Evolutionary conservation across 2,797 vertebrate genomes (phyloP).

Genomic region (Hylomyscus alleni): DNA sequence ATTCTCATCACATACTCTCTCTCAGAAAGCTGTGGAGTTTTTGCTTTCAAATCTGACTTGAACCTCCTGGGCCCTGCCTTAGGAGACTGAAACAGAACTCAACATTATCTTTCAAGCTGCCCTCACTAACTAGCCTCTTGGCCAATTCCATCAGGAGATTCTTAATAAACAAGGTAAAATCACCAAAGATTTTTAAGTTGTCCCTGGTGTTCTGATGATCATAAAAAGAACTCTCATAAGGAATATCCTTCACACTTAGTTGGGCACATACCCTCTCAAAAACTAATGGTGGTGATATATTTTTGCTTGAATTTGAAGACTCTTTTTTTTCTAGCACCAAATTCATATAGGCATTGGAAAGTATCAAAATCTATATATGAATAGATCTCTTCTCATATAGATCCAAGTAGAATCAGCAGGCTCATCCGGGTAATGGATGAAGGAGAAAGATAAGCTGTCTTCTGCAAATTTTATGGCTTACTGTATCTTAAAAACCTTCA

Average conservation of each 20-base stretch:
- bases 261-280: background rate
- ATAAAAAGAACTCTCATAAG: background rate
- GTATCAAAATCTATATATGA: constrained; percentile 32
- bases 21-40: background rate
- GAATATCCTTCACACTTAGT: background rate
- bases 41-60: background rate
- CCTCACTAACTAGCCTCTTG: background rate
- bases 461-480: constrained; percentile 36
- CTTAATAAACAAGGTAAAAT: background rate
- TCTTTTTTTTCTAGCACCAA: background rate
- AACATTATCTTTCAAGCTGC: background rate
- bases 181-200: constrained; percentile 1
- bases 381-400: background rate
- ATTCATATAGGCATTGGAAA: constrained; percentile 56
- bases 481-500: background rate
- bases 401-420: constrained; percentile 45
- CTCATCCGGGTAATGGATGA: constrained; percentile 31
- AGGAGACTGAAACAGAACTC: background rate
- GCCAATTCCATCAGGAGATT: background rate
- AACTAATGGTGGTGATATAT: background rate
- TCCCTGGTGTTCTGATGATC: background rate
- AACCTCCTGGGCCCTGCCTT: background rate
- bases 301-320: constrained; percentile 5
- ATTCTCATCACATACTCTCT: constrained; percentile 5
- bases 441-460: background rate